A percentile compares a stretch with the other conserved stretches of the same genome.
Evolutionary conservation across 1,140 invertebrate species (phyloP).

Genomic region (Leptinotarsa defecta): DNA sequence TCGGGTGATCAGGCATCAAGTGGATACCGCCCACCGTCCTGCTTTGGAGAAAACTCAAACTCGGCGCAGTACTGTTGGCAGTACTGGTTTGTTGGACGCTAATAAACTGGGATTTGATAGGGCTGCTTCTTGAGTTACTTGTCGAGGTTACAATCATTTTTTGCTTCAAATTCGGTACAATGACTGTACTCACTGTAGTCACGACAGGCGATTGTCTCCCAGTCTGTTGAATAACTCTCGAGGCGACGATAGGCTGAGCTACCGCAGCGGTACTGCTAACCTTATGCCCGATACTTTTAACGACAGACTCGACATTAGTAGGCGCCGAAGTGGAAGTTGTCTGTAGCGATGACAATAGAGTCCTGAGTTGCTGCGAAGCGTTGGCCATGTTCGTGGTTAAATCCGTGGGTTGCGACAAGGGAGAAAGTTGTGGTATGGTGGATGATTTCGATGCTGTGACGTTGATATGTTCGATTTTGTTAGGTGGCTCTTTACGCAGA

Average conservation of each 20-base stretch:
- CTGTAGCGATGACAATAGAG: constrained; percentile 65
- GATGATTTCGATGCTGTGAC: constrained; percentile 56
- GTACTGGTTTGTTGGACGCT: constrained; percentile 50
- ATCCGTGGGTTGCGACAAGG: constrained; percentile 71
- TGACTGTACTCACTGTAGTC: constrained; percentile 42
- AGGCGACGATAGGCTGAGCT: constrained; percentile 38
- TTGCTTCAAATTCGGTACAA: constrained; percentile 48
- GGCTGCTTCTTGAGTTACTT: constrained; percentile 21
- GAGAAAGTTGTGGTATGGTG: constrained; percentile 68
- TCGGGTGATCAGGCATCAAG: constrained; percentile 45
- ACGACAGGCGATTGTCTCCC: constrained; percentile 32
- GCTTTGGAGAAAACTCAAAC: constrained; percentile 29
- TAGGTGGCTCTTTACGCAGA: constrained; percentile 25
- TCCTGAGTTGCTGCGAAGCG: constrained; percentile 69
- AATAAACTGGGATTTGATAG: constrained; percentile 22
- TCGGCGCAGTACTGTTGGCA: constrained; percentile 43
- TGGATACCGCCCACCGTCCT: constrained; percentile 33
- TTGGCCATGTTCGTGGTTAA: constrained; percentile 72
- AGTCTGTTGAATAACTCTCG: constrained; percentile 43
- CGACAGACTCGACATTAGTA: constrained; percentile 46
- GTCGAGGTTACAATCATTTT: constrained; percentile 28
- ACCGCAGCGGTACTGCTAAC: constrained; percentile 36
- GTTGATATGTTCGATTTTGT: constrained; percentile 47
- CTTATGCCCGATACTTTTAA: constrained; percentile 42
- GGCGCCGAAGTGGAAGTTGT: constrained; percentile 50